Percentiles rank a stretch among this genome's conserved stretches.
phyloP scores from a whole-genome alignment of 2,888 invertebrate species.

The Agrochola litura region DNA sequence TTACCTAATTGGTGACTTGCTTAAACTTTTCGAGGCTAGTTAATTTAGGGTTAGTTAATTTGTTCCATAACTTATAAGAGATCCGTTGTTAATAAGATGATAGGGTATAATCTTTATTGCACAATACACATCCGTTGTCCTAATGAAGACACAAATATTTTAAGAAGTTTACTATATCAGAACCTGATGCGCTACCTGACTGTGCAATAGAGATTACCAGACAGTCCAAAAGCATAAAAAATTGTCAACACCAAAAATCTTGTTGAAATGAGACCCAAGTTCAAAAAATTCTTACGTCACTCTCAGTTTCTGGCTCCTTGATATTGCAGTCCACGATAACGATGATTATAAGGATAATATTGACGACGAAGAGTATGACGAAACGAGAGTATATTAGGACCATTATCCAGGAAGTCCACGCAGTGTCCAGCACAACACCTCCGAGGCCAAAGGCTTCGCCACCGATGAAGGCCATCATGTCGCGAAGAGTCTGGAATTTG shows the following conservation, averaged over 20 bases:
- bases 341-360: conserved; percentile 79
- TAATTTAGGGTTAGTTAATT: not conserved
- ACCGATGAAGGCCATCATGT: conserved; percentile 79
- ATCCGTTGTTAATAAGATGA: not conserved
- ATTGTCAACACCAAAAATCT: not conserved
- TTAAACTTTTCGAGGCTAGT: not conserved
- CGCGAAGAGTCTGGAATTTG: conserved; percentile 76
- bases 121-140: not conserved
- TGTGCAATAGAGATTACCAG: not conserved
- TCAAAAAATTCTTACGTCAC: conserved; percentile 66
- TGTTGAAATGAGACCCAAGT: not conserved
- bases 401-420: conserved; percentile 84
- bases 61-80: not conserved
- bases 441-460: conserved; percentile 77
- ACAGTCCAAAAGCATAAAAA: not conserved
- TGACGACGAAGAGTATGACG: conserved; percentile 85
- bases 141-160: not conserved
- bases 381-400: conserved; percentile 86
- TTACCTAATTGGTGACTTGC: not conserved
- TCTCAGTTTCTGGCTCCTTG: conserved; percentile 56
- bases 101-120: not conserved
- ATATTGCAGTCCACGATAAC: conserved; percentile 77
- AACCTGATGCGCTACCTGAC: not conserved
- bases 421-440: conserved; percentile 73
- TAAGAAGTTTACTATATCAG: no score